Evolutionary conservation across 37 sponge, comb jelly and placozoan genomes (phyloP).

Genomic region (Chondrosia reniformis): DNA sequence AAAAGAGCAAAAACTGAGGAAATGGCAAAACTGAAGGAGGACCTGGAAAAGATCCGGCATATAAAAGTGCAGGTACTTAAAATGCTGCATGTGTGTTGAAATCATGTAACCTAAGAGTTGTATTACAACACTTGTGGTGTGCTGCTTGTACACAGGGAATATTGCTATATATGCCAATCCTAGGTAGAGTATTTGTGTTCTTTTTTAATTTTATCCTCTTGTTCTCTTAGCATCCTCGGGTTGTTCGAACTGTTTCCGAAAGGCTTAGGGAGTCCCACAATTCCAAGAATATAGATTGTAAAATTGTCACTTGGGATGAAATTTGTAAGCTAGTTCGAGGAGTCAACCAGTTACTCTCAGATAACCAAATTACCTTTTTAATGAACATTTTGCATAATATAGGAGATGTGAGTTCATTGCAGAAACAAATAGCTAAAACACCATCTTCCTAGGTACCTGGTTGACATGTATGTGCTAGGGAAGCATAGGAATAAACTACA

Average conservation of each 20-base stretch:
- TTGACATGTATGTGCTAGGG: no score
- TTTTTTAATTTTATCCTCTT: not conserved
- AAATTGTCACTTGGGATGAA: slow-evolving; percentile 45
- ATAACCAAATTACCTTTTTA: slow-evolving; percentile 57
- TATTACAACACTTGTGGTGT: no score
- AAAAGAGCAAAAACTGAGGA: slow-evolving; percentile 42
- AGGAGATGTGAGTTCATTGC: slow-evolving; percentile 72
- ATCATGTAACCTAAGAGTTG: no score
- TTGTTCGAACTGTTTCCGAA: slow-evolving; percentile 35
- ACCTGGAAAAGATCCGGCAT: slow-evolving; percentile 31
- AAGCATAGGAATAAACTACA: no score
- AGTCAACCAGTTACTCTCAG: slow-evolving; percentile 60
- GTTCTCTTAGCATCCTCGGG: slow-evolving; percentile 46
- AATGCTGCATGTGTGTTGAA: not conserved
- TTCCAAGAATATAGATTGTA: not conserved
- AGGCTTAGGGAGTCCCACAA: slow-evolving; percentile 27
- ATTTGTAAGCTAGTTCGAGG: slow-evolving; percentile 30
- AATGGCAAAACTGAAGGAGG: slow-evolving; percentile 53
- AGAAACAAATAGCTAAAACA: no score
- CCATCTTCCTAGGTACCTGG: no score
- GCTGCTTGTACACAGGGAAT: no score
- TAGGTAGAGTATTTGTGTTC: not conserved
- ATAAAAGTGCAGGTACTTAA: slow-evolving; percentile 39
- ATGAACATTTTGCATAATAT: slow-evolving; percentile 50
- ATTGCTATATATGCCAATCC: no score